Conservation (phyloP, 2,113 vertebrate genomes). For the Philantomba maxwellii region DNA sequence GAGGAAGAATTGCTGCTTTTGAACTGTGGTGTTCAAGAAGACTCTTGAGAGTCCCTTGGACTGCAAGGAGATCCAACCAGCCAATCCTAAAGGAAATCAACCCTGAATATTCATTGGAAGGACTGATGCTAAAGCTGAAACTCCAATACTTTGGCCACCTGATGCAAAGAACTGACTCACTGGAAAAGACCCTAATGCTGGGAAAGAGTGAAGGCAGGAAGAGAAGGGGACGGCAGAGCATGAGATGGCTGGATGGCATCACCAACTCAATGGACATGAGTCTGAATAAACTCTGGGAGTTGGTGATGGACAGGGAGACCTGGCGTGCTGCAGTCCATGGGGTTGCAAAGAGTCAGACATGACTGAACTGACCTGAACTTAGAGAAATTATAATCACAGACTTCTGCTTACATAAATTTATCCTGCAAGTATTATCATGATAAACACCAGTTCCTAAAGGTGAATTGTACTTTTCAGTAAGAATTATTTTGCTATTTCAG, state of each 20-base stretch:
- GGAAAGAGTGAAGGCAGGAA: background rate
- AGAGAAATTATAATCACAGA: constrained; percentile 11
- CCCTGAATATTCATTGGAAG: background rate
- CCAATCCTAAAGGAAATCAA: background rate
- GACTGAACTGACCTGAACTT: background rate
- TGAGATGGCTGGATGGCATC: background rate
- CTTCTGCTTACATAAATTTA: background rate
- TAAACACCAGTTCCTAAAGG: background rate
- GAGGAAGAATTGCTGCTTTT: too few relatives aligned
- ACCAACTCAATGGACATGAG: background rate
- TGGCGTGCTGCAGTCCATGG: background rate
- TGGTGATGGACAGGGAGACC: background rate
- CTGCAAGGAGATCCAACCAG: background rate
- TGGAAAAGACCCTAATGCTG: background rate
- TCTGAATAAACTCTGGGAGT: background rate
- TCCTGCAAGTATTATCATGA: background rate
- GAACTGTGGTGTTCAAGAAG: background rate
- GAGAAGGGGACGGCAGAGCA: background rate
- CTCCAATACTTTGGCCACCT: background rate
- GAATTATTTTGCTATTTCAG: background rate
- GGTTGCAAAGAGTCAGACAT: background rate
- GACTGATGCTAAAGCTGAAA: background rate
- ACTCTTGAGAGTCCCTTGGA: background rate
- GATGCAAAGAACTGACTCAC: background rate
- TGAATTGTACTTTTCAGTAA: constrained; percentile 4